Evolutionary conservation across 1,140 invertebrate species (phyloP), one percentile per base, ranked within the genome.

Genomic region (Drosophila pseudoananassae): DNA sequence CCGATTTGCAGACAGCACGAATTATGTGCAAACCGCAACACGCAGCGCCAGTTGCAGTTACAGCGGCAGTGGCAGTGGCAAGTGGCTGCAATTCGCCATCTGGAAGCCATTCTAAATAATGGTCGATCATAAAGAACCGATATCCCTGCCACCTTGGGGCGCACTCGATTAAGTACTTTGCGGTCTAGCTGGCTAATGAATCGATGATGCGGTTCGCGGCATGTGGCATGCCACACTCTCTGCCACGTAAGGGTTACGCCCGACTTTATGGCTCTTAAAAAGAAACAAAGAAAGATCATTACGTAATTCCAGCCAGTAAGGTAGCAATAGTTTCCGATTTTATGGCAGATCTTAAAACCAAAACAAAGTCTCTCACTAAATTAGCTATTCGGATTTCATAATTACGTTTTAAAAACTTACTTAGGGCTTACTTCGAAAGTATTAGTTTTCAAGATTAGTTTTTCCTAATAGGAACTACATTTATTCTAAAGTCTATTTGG

Each of bases 1-100:
- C 76, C 80, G 57, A 76, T 78, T 83, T 51, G 17, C 15, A 47
- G 60, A 58, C 60, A 75, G 72, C 72, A 75, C 72, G 72, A 75
- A 75, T 64, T 75, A 64, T 75, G 71, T 56, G 71, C 70, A 74
- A 75, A 70, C 33, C 9, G 10, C 40, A n/a, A 70, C 64, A 69
- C 65, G 50, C 66, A 70, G 20, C 3, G 20, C 20, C 20, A 20
- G 64, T 49, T 49, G 59, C 40, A 15, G 15, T 6, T 15, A 4
- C 20, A 25, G 23, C 4, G 23, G 23, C 23, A 25, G 23, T 25
- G 3, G 57, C 64, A 57, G 14, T 27, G 27, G 29, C 15, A 27
- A 27, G 5, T 36, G 2, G 10, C 10, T 3, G 3, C 10, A n/a
- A 31, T 15, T 31, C 27, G 12, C 40, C 33, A 15, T 58, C 25